These are phyloP conservation scores for Puma concolor DNA, from an alignment of 2,113 vertebrate species.

Conservation along the genomic window DNA sequence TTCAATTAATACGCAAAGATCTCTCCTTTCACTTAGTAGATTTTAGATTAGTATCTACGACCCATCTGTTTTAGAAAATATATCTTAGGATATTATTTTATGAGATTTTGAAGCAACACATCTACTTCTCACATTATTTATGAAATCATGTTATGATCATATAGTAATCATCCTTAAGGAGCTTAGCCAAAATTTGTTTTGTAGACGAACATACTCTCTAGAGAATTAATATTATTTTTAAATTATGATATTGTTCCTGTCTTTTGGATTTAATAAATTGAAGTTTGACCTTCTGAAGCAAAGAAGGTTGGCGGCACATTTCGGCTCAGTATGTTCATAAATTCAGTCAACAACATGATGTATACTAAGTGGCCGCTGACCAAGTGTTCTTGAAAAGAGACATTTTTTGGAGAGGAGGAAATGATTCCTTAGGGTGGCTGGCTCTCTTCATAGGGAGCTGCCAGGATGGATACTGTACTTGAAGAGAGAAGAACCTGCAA, in stretches of 20 bases:
- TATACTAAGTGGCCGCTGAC: neutral
- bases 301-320: neutral
- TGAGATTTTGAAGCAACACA: neutral
- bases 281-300: neutral
- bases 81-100: neutral
- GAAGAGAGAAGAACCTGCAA: neutral
- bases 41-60: neutral
- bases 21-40: neutral
- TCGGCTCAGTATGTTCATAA: neutral
- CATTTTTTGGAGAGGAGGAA: neutral
- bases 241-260: neutral
- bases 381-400: neutral
- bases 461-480: accelerated
- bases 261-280: neutral
- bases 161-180: neutral
- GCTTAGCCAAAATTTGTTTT: neutral
- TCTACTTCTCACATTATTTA: neutral
- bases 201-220: neutral
- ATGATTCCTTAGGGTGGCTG: neutral
- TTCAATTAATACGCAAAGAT: neutral
- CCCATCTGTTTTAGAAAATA: neutral
- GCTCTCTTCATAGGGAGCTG: accelerated
- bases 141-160: neutral
- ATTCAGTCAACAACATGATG: neutral
- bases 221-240: neutral